A percentile compares a stretch with the other conserved stretches of the same genome.
Conservation (phyloP, 2,797 vertebrate species). For the Harpagifer antarcticus region DNA sequence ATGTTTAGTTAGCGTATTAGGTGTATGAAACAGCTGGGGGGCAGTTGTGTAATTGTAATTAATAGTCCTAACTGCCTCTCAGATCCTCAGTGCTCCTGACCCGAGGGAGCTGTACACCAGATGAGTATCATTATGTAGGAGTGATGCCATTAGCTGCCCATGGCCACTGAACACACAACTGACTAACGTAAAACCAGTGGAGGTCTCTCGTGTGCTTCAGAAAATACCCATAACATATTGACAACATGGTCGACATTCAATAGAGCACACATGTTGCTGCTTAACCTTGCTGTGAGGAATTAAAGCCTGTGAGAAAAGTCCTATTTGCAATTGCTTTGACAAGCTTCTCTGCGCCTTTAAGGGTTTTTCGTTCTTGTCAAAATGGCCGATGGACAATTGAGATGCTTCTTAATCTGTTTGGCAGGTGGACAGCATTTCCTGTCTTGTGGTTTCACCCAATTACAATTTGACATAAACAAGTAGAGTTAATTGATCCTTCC, state of each 20-base stretch:
- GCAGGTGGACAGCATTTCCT: constrained; percentile 37
- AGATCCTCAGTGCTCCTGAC: constrained; percentile 50
- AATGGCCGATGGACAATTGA: constrained; percentile 14
- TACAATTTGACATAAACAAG: constrained; percentile 18
- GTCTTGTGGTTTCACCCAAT: constrained; percentile 18
- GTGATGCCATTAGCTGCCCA: constrained; percentile 55
- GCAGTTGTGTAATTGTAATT: constrained; percentile 77
- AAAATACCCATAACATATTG: constrained; percentile 23
- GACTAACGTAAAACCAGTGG: constrained; percentile 30
- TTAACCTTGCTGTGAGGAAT: background rate
- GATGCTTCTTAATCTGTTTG: constrained; percentile 39
- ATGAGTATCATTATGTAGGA: constrained; percentile 69
- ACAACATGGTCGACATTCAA: constrained; percentile 13
- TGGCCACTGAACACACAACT: constrained; percentile 19
- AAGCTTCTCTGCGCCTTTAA: background rate
- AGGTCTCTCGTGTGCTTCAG: constrained; percentile 14
- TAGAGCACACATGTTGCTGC: constrained; percentile 22
- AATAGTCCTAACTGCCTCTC: constrained; percentile 68
- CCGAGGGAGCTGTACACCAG: constrained; percentile 56
- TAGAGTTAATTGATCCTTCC: constrained; percentile 4
- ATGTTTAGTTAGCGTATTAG: constrained; percentile 52
- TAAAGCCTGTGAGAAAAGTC: constrained; percentile 4
- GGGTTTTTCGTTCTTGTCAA: constrained; percentile 5
- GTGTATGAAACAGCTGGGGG: constrained; percentile 41
- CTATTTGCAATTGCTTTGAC: constrained; percentile 14